Evolutionary conservation across 2,888 invertebrate species (phyloP), one percentile per base, ranked within the genome.

Genomic region (Diadegma fenestrale): DNA sequence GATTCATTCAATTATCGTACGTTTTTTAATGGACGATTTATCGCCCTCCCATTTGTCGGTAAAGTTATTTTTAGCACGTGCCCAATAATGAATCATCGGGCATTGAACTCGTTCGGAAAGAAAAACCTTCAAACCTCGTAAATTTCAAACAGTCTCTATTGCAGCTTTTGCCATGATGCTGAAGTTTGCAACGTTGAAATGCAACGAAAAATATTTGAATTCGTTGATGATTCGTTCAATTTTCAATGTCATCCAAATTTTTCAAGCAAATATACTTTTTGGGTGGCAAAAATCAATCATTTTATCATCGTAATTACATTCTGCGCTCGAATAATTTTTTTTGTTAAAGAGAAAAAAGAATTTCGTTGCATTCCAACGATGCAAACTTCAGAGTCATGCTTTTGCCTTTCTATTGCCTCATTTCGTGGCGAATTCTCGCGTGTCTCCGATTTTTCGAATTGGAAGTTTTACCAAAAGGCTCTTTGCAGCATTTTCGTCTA

Each of bases 51-150:
- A 10, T 37, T 58, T 58, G 58, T 54, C 68, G 58, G 48, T 8
- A 19, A 63, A 58, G 14, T 58, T 78, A 78, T 78, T 78, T 78
- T 68, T n/a, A 51, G 77, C 68, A 51, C 1, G 12, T 19, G 10
- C 45, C 63, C 19, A 75, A 75, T 33, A 30, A 75, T 48, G 61
- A 63, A 45, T 75, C 77, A 68, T 66, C 51, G 77, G 51, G n/a
- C 66, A 54, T 43, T 68, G 68, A 68, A 78, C 68, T 22, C 58
- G 10, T 33, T 58, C 12, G 17, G 12, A 33, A 33, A 43, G 17
- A 0, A 61, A 43, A 73, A 43, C 2, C 33, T 37, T n/a, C 8
- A 12, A 37, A 10, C 72, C 37, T 73, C 8, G 22, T 22, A 45
- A 37, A 58, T 37, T 72, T 58, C 7, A 6, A 1, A 22, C 12